phyloP scores from a whole-genome alignment of 92 coral and sea anemone genomes.

The Epizoanthus stellaris region DNA sequence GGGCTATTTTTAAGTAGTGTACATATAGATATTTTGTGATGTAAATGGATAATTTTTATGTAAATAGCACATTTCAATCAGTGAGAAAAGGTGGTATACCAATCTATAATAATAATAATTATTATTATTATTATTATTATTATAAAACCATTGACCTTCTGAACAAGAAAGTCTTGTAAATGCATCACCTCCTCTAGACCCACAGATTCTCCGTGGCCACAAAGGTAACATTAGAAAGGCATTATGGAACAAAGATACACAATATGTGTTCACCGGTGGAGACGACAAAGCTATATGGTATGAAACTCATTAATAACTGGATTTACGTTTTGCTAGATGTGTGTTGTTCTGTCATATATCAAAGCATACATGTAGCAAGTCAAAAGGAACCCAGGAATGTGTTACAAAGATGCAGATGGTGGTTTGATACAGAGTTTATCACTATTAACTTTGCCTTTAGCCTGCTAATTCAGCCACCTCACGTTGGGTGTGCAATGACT shows the following conservation, averaged over 20 bases:
- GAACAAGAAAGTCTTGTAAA: background rate
- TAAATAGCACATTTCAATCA: too few relatives aligned
- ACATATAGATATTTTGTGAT: too few relatives aligned
- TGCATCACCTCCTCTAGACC: slow-evolving; percentile 55
- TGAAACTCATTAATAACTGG: background rate
- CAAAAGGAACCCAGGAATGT: too few relatives aligned
- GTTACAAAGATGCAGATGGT: too few relatives aligned
- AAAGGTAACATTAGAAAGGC: slow-evolving; percentile 81
- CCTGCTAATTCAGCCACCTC: too few relatives aligned
- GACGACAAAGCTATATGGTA: slow-evolving; percentile 94
- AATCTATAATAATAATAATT: too few relatives aligned
- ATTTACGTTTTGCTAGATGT: background rate
- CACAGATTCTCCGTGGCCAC: slow-evolving; percentile 87
- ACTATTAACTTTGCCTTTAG: too few relatives aligned
- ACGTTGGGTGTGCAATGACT: too few relatives aligned
- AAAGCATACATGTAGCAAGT: background rate
- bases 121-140: background rate
- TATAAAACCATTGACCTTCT: background rate
- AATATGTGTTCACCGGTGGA: slow-evolving; percentile 89
- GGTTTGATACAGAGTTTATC: too few relatives aligned
- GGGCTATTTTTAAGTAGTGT: too few relatives aligned
- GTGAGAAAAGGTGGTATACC: too few relatives aligned
- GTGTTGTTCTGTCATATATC: background rate
- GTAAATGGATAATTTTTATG: too few relatives aligned
- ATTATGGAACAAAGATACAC: slow-evolving; percentile 72